Evolutionary conservation across 2,797 vertebrate species (phyloP).

Genomic region (Luscinia megarhynchos): DNA sequence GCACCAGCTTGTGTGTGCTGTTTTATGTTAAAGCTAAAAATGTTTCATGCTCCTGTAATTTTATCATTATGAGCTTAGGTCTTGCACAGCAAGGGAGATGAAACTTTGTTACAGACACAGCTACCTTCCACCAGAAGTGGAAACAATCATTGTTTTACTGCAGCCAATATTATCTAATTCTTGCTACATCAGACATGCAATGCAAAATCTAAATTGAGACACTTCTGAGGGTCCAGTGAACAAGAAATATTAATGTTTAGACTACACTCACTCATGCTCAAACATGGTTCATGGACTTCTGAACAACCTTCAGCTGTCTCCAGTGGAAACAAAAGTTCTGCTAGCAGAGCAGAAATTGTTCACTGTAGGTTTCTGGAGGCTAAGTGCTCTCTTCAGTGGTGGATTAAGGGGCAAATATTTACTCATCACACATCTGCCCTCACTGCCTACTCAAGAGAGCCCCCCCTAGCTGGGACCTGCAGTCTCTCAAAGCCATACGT

Average conservation of each 20-base stretch:
- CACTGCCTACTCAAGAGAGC: not conserved
- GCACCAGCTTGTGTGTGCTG: not conserved
- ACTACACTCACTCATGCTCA: not conserved
- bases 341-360: not conserved
- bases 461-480: not conserved
- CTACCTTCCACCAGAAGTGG: not conserved
- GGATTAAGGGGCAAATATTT: not conserved
- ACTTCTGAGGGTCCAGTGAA: not conserved
- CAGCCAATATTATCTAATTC: not conserved
- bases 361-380: not conserved
- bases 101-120: not conserved
- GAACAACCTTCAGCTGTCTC: not conserved
- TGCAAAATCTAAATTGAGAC: not conserved
- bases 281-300: not conserved
- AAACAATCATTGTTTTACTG: not conserved
- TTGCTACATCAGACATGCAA: not conserved
- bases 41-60: not conserved
- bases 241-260: not conserved
- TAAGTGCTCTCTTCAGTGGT: not conserved
- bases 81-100: slow-evolving; percentile 1
- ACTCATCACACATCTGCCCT: not conserved
- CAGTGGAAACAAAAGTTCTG: not conserved
- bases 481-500: not conserved
- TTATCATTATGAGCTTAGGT: not conserved
- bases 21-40: not conserved